Evolutionary conservation across 2,888 invertebrate species (phyloP), one percentile per base, ranked within the genome.

Genomic region (Encarsia formosa): DNA sequence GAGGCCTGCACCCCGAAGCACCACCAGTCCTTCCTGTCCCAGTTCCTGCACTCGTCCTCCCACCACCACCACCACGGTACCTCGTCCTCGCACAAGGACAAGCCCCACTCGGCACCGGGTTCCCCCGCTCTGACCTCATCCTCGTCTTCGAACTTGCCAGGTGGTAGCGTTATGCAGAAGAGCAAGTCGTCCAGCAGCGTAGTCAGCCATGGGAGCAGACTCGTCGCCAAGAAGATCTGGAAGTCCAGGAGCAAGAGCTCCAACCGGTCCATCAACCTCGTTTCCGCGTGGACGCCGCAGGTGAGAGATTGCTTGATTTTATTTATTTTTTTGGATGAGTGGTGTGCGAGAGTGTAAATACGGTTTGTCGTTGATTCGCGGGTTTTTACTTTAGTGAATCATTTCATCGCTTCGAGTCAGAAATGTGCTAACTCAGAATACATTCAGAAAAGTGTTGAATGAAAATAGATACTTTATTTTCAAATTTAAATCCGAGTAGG

Each of bases 111-210:
- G 52, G 76, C 76, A 40, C 77, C 78, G 26, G 75, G 76, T 55
- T 78, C 79, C n/a, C 79, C 79, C 55, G 74, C 74, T 65, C 76
- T 80, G 67, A 70, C 78, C 49, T 65, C 72, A 20, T 70, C 79
- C 55, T 35, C 72, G 19, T 71, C 79, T 54, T 29, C 67, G 52
- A 70, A 68, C 66, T 73, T 78, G 66, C 75, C 81, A 77, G 83
- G 84, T 77, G 76, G 75, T 64, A 72, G 74, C 66, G 83, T 83
- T 73, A 91, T 91, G 91, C 90, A 91, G 82, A 91, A 91, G 79
- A 91, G 90, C 67, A 89, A 91, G 75, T 90, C 90, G 23, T 88
- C 89, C 62, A 88, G 89, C 70, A 89, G 88, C 77, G 89, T 91
- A 72, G 87, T 90, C 71, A 88, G 88, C 64, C 81, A 81, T 64